Conservation (phyloP, 2,888 invertebrate species). For the Strigamia crassipes region DNA sequence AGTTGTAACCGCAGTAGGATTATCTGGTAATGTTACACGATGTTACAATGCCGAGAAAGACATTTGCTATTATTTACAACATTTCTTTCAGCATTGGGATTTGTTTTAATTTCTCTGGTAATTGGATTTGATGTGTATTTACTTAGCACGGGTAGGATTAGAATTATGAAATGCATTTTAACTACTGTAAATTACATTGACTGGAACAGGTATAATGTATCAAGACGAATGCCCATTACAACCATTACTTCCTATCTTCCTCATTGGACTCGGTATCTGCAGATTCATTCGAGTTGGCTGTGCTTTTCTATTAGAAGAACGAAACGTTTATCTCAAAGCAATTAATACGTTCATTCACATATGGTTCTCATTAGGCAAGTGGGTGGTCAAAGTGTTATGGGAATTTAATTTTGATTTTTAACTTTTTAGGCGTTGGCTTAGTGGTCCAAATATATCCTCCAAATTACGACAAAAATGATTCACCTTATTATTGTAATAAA, state of each 20-base stretch:
- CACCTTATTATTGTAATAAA: not conserved
- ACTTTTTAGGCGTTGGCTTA: not conserved
- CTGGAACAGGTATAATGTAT: not conserved
- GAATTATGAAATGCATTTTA: too few relatives aligned
- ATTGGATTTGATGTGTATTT: conserved; percentile 1
- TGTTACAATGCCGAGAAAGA: not conserved
- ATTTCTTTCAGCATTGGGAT: not conserved
- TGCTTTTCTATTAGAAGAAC: not conserved
- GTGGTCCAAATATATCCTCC: not conserved
- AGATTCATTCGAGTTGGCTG: not conserved
- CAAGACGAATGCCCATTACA: not conserved
- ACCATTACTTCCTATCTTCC: not conserved
- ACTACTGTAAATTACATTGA: too few relatives aligned
- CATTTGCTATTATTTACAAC: too few relatives aligned
- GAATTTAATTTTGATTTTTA: too few relatives aligned
- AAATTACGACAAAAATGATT: not conserved
- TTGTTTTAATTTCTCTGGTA: not conserved
- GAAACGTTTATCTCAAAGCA: not conserved
- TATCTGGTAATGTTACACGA: not conserved
- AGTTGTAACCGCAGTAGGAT: conserved; percentile 10
- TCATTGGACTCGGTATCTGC: not conserved
- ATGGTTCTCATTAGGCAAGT: not conserved
- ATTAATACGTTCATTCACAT: not conserved
- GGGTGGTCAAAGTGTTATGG: too few relatives aligned
- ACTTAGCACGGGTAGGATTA: not conserved